phyloP scores from a whole-genome alignment of 2,797 vertebrate species.

The Denticeps clupeoides region DNA sequence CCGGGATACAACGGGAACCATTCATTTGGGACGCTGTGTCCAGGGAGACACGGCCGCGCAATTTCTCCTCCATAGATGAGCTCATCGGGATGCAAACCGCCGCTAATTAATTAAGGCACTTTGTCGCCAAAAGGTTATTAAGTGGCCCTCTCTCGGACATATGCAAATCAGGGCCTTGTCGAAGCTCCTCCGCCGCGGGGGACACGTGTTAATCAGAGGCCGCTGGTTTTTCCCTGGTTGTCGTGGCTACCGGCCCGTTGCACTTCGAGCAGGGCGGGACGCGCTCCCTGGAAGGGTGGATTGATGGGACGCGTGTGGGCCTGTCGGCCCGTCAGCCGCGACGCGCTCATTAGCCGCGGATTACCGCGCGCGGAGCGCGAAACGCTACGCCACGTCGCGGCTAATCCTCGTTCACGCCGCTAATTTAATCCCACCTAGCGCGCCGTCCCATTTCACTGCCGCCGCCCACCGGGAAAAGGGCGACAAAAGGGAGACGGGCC shows the following conservation, averaged over 20 bases:
- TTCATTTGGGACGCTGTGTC: too few relatives aligned
- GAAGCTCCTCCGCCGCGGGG: too few relatives aligned
- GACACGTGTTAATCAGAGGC: too few relatives aligned
- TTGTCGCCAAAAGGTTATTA: too few relatives aligned
- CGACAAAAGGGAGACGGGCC: constrained; percentile 21
- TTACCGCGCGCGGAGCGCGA: constrained; percentile 54
- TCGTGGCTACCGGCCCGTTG: not conserved
- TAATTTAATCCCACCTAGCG: constrained; percentile 70
- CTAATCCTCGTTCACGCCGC: constrained; percentile 61
- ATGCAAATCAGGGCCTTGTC: too few relatives aligned
- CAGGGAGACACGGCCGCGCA: too few relatives aligned
- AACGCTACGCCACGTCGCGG: constrained; percentile 55
- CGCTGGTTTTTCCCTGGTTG: too few relatives aligned
- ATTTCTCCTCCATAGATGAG: too few relatives aligned
- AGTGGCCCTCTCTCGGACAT: too few relatives aligned
- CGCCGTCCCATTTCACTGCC: constrained; percentile 58
- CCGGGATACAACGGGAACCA: too few relatives aligned
- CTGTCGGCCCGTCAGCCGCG: constrained; percentile 53
- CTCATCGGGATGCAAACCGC: too few relatives aligned
- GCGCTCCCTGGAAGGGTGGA: not conserved
- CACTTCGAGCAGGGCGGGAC: not conserved
- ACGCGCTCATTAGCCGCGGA: constrained; percentile 64
- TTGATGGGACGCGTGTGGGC: constrained; percentile 37
- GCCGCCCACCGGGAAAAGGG: constrained; percentile 19
- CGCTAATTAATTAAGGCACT: too few relatives aligned